Evolutionary conservation across 2,113 vertebrate species (phyloP).

Genomic region (Esox niger): DNA sequence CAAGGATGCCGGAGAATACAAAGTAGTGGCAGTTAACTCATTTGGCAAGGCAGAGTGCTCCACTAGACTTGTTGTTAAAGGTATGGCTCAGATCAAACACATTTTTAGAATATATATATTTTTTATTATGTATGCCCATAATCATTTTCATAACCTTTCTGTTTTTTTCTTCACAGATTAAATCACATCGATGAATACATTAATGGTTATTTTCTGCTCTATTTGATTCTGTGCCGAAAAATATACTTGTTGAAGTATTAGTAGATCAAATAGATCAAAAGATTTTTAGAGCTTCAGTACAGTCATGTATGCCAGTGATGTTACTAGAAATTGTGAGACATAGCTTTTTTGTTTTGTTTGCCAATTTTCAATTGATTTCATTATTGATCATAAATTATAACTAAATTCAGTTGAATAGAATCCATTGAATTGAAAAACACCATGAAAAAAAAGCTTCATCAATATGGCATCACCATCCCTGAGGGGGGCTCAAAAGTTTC

Average conservation of each 20-base stretch:
- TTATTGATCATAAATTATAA: not conserved
- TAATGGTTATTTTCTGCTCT: slow-evolving; percentile 6
- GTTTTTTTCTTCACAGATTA: slow-evolving; percentile 35
- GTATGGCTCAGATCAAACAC: slow-evolving; percentile 34
- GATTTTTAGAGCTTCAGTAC: not conserved
- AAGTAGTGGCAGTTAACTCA: slow-evolving; percentile 69
- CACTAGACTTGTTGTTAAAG: slow-evolving; percentile 71
- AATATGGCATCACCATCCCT: too few species aligned
- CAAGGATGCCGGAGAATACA: slow-evolving; percentile 72
- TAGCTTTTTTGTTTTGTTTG: too few species aligned
- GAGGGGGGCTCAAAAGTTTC: too few species aligned
- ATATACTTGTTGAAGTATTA: not conserved
- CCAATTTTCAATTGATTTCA: not conserved
- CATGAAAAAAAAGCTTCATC: too few species aligned
- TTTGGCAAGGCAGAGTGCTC: slow-evolving; percentile 65
- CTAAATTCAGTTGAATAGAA: not conserved
- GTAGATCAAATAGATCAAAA: too few species aligned
- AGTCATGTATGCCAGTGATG: too few species aligned
- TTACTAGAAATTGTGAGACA: too few species aligned
- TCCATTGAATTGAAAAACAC: too few species aligned
- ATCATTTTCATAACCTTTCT: not conserved
- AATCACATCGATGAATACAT: slow-evolving; percentile 26
- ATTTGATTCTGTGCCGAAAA: not conserved
- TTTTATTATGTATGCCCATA: not conserved
- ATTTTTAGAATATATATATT: not conserved